Base-by-base conservation (phyloP, 2,888 invertebrate species). In the Blastobasis lacticolella region DNA sequence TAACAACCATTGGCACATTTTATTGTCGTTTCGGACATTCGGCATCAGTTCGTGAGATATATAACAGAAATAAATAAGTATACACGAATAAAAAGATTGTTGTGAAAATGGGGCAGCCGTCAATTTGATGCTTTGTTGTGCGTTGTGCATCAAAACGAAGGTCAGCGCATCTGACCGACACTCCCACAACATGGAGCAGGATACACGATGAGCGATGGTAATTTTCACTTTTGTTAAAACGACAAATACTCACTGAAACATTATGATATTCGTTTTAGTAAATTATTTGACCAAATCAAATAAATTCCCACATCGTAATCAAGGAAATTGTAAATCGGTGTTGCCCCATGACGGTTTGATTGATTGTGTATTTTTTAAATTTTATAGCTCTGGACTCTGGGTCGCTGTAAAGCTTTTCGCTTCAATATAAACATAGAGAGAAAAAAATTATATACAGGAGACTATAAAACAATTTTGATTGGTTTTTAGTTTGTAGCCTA, bases 91-190 rank as follows among this genome's bases (percentile, higher is more conserved):
- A 61, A 71, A 75, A 77, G 78, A 84, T 82, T 88, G 88, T 88
- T 87, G 82, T 87, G 87, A 84, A 88, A 88, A 88, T 88, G 84
- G 88, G 88, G 86, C 88, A 88, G 86, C 86, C 88, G 88, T 89
- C 88, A 88, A 87, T 87, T 88, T 88, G 88, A 88, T 88, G 88
- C 88, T 89, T 89, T 89, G 88, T 89, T 89, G 88, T 89, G 88
- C 88, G 88, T 89, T 88, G 88, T 89, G 88, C 88, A 89, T 89
- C 88, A 80, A 86, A 81, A 85, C 88, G 88, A 88, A 88, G 88
- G 88, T 88, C 88, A 88, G 85, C 86, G 87, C 86, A 86, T 88
- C 86, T 81, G 71, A 72, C 75, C 81, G 81, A 80, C 84, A 88
- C 88, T 88, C 84, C 83, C 82, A 23, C 23, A 23, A 23, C 23